Conservation (phyloP, 2,888 invertebrate species). For the Hypolimnas misippus region DNA sequence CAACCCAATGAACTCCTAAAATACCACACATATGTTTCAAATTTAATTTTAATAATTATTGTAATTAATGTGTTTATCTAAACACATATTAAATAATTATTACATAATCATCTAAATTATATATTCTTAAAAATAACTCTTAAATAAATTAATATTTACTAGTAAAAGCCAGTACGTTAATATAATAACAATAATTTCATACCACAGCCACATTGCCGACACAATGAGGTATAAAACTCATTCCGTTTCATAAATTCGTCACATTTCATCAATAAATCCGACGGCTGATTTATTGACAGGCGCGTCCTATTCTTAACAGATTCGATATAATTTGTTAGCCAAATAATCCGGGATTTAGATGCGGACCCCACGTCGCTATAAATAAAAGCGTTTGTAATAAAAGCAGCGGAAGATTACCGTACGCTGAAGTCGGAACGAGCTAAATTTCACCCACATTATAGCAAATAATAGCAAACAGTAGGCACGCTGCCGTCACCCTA, state of each 20-base stretch:
- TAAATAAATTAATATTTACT: background rate
- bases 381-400: constrained; percentile 65
- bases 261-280: constrained; percentile 75
- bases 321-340: constrained; percentile 82
- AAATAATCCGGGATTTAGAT: constrained; percentile 81
- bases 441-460: constrained; percentile 82
- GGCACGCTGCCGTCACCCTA: constrained; percentile 68
- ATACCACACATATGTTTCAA: background rate
- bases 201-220: constrained; percentile 47
- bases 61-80: background rate
- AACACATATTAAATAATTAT: background rate
- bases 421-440: constrained; percentile 71
- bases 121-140: background rate
- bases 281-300: constrained; percentile 79
- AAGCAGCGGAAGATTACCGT: constrained; percentile 76
- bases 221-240: constrained; percentile 54
- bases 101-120: background rate
- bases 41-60: background rate
- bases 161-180: background rate
- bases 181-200: constrained; percentile 14
- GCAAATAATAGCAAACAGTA: constrained; percentile 81
- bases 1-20: background rate
- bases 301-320: constrained; percentile 78
- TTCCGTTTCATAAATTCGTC: constrained; percentile 58
- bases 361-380: constrained; percentile 59